Conservation (phyloP, 2,888 invertebrate genomes). For the Bellardia pandia region DNA sequence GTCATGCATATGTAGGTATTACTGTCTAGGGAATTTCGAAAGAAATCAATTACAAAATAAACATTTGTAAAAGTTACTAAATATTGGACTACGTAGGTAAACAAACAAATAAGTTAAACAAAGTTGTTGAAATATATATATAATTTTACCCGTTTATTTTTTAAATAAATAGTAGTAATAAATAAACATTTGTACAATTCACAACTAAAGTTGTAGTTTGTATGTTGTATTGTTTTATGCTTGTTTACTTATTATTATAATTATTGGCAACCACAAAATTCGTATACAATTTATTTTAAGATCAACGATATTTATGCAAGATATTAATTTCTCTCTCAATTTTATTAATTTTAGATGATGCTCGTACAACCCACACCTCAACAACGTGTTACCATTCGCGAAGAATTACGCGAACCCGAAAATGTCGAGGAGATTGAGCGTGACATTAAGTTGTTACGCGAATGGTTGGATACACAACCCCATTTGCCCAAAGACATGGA, state of each 20-base stretch:
- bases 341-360: conserved; percentile 84
- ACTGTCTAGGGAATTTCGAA: neutral
- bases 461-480: conserved; percentile 89
- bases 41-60: neutral
- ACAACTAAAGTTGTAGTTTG: no score
- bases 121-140: neutral
- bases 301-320: neutral
- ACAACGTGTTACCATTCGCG: conserved; percentile 88
- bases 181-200: no score
- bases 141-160: neutral
- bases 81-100: no score
- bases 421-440: conserved; percentile 86
- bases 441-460: conserved; percentile 87
- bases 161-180: neutral
- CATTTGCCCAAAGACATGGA: conserved; percentile 89
- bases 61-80: neutral
- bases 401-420: conserved; percentile 88
- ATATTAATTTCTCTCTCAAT: neutral
- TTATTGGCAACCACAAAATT: no score
- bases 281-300: no score
- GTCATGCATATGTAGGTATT: neutral
- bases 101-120: neutral
- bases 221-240: no score
- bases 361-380: conserved; percentile 88
- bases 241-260: no score